Base-by-base conservation (phyloP, 2,797 vertebrate genomes). In the Petrocephalus schoutedeni region DNA sequence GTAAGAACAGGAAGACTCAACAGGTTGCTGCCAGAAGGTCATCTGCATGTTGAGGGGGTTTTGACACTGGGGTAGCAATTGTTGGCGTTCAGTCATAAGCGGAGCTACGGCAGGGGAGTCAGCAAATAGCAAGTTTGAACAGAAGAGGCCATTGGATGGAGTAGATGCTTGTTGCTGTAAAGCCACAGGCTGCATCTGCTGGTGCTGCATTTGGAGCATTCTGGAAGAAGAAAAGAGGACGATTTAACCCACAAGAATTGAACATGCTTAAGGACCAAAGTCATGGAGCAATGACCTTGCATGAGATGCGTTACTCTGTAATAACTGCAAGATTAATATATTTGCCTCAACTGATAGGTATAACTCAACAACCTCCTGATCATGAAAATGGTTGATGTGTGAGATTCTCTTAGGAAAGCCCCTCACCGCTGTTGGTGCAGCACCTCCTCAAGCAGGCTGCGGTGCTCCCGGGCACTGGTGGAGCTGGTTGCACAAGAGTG, bases 191-290 rank as follows among this genome's bases (percentile, higher is more conserved):
- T 97, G 95, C 91, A 96, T 96, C 57, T 95, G 95, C 90, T 96
- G 97, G 91, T 98, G 97, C 82, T 97, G 97, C 85, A 98, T 95
- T 94, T 98, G 98, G 23, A 99, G 96, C 96, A 98, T 96, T 93
- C 98, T 99, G 93, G 86, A 93, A 90, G 90, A 2, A 53, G 41
- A 57, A 5, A 14, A 64, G 14, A 85, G 9, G 8, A 49, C 92
- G 77, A 92, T 61, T 9, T 85, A 5, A 86, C 53, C 19, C 6
- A 19, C 36, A 14, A 54, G 87, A 89, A 94, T 19, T 61, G 92
- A 90, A 94, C 93, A 90, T 90, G 83, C 87, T 92, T 88, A 2
- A 90, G 90, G 54, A 91, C 71, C 0, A 90, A 89, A 0, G 93
- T 91, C 41, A n/a, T n/a, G 41, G 41, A 49, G 14, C 16, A n/a